A percentile compares a stretch with the other conserved stretches of the same genome.
Evolutionary conservation across 92 coral and sea anemone genomes (phyloP).

Genomic region (Porites cylindrica): DNA sequence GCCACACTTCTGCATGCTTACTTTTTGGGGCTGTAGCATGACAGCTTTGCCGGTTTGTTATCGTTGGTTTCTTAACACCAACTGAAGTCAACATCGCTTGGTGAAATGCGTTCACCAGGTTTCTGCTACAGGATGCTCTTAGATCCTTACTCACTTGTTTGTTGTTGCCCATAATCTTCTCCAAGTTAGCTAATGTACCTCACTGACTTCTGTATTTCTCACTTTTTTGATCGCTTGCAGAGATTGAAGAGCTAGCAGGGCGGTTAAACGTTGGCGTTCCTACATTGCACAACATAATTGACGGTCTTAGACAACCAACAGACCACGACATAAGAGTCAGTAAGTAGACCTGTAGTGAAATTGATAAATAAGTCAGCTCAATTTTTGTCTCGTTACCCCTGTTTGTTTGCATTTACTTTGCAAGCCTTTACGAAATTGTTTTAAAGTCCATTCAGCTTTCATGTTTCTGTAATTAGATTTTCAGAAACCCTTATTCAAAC

Average conservation of each 20-base stretch:
- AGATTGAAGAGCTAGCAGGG: slow-evolving; percentile 44
- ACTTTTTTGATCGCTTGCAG: slow-evolving; percentile 12
- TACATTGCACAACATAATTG: slow-evolving; percentile 79
- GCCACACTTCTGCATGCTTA: no score
- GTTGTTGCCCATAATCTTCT: no score
- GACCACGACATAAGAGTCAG: slow-evolving; percentile 93
- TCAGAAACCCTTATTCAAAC: slow-evolving; percentile 90
- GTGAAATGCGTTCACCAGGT: no score
- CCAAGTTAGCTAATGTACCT: no score
- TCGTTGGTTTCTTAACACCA: no score
- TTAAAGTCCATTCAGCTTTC: no score
- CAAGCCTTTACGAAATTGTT: no score
- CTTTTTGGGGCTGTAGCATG: no score
- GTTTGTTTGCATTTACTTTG: neutral
- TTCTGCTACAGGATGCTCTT: no score
- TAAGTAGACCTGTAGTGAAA: slow-evolving; percentile 33
- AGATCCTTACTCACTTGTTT: no score
- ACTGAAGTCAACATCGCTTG: no score
- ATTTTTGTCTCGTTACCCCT: neutral
- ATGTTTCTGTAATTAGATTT: slow-evolving; percentile 65
- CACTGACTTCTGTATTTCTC: neutral
- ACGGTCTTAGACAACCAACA: slow-evolving; percentile 84
- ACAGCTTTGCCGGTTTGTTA: no score
- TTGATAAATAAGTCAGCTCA: neutral
- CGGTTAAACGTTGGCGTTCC: slow-evolving; percentile 61